Conservation (phyloP, 2,113 vertebrate genomes). For the Tricholaema leucomelas region DNA sequence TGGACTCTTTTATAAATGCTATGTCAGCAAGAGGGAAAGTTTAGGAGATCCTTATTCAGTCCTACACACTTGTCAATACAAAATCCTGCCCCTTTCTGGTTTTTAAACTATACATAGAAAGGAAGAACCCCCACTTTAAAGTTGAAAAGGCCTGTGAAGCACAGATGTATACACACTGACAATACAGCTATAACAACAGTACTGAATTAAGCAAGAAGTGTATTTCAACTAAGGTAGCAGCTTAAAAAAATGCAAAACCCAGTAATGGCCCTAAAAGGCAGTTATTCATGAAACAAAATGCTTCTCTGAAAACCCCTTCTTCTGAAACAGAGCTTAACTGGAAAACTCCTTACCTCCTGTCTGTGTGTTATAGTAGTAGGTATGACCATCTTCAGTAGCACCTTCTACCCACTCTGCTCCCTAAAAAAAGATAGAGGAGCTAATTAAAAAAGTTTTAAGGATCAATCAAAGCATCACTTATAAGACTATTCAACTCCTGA, state of each 20-base stretch:
- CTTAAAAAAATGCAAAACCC: background rate
- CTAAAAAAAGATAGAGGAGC: conserved; percentile 29
- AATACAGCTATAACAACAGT: background rate
- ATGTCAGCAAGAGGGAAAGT: background rate
- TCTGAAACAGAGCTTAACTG: background rate
- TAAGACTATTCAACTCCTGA: background rate
- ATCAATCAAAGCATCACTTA: background rate
- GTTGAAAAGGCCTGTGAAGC: background rate
- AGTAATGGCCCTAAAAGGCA: background rate
- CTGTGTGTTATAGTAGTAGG: conserved; percentile 90
- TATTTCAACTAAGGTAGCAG: background rate
- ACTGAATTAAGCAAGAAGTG: background rate
- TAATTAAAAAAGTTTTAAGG: background rate
- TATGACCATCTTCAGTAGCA: conserved; percentile 86
- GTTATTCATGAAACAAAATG: background rate
- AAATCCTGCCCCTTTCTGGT: background rate
- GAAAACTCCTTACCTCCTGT: conserved; percentile 85
- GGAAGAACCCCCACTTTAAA: background rate
- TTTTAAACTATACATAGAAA: background rate
- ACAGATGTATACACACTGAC: background rate
- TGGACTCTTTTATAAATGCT: background rate
- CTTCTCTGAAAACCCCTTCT: background rate
- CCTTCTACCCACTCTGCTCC: conserved; percentile 84
- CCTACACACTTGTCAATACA: background rate
- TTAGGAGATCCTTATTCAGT: background rate